Percentiles rank a stretch among this genome's conserved stretches.
Conservation (phyloP, 2,113 vertebrate genomes). For the Corythornis cristatus region DNA sequence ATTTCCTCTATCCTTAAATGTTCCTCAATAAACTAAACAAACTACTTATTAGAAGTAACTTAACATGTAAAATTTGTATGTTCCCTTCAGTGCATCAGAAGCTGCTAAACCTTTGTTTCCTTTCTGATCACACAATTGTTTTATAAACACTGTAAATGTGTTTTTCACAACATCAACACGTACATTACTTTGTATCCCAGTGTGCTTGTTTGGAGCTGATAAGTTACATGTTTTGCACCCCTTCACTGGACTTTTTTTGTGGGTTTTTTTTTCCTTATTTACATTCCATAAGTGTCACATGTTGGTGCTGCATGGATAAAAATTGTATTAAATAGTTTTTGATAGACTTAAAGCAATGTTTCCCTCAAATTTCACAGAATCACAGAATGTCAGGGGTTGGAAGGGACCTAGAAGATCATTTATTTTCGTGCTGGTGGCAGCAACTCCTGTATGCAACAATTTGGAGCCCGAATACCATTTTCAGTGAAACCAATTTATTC, state of each 20-base stretch:
- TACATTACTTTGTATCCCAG: fast-evolving
- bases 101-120: background rate
- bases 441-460: background rate
- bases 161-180: background rate
- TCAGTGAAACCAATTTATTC: background rate
- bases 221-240: background rate
- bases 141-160: background rate
- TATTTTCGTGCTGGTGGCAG: background rate
- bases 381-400: no score
- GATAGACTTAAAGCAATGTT: background rate
- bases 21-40: slow-evolving; percentile 75
- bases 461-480: background rate
- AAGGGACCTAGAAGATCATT: background rate
- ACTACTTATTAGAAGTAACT: slow-evolving; percentile 64
- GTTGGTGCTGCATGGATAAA: background rate
- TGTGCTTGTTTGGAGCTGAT: background rate
- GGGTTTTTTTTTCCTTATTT: background rate
- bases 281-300: background rate
- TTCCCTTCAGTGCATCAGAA: slow-evolving; percentile 5
- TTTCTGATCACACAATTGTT: background rate
- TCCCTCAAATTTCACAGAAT: no score
- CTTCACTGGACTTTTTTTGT: background rate
- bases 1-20: slow-evolving; percentile 75
- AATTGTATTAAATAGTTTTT: background rate
- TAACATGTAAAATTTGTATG: slow-evolving; percentile 5